Evolutionary conservation across 2,797 vertebrate species (phyloP), one percentile per base, ranked within the genome.

Genomic region (Heliangelus exortis): DNA sequence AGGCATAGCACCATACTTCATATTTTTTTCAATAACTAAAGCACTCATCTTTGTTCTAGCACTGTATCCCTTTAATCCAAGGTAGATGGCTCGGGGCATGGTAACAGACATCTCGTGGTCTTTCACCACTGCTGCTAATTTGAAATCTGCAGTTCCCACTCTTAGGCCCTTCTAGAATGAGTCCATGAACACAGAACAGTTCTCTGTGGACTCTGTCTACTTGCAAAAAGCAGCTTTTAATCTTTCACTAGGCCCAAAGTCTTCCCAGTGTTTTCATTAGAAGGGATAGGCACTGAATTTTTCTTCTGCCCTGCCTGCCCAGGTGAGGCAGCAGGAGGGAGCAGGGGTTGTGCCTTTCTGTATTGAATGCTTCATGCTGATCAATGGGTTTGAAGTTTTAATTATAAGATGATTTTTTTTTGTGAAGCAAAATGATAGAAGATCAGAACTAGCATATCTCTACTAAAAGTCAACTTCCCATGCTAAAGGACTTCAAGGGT

Each of bases 261-360:
- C 25, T 63, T 74, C 78, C n/a, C 66, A 1, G 67, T 28, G 48
- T 47, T 90, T 87, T 82, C 9, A 33, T 66, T 61, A 28, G 51
- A 41, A 74, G 58, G 16, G 39, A 7, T 3, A 4, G 80, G 65
- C 28, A 39, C 22, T 0, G 0, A 2, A 6, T 34, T 62, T 29
- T 33, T 45, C 66, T 39, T 19, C 25, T 79, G 69, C 74, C 8
- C 0, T 18, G 45, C 36, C 53, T 36, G 22, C 73, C 47, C 0
- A 0, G 47, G 23, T 59, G 85, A 77, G 66, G 55, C 28, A 7
- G 58, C 2, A 29, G 15, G 31, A 26, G 43, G 69, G 43, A 62
- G 28, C 6, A 1, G 61, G 31, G 29, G 2, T 41, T 63, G 28
- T 26, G 53, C 68, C 65, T 61, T 26, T 50, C 72, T 15, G 1